A percentile compares a stretch with the other conserved stretches of the same genome.
phyloP scores from a whole-genome alignment of 2,888 invertebrate genomes.

The Mactromeris polynyma region DNA sequence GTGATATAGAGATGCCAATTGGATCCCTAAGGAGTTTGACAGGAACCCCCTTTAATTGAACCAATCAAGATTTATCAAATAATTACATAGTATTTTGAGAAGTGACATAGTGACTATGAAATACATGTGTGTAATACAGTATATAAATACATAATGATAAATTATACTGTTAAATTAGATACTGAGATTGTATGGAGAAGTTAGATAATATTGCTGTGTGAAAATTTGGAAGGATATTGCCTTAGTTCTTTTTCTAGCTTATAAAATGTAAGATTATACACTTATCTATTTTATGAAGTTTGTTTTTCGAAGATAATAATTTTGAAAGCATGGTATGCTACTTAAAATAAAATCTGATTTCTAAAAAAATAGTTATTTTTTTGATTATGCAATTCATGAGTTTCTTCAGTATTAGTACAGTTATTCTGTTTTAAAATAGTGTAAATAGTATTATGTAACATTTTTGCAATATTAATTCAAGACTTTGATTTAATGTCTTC shows the following conservation, averaged over 20 bases:
- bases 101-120: constrained; percentile 3
- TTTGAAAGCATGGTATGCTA: too few species aligned
- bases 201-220: neutral
- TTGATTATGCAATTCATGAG: too few species aligned
- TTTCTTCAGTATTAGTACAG: too few species aligned
- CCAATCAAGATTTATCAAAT: neutral
- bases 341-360: too few species aligned
- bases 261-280: too few species aligned
- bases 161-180: neutral
- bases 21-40: constrained; percentile 19
- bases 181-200: neutral
- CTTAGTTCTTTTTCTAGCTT: too few species aligned
- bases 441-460: too few species aligned
- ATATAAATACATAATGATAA: neutral
- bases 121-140: too few species aligned
- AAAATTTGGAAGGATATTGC: neutral
- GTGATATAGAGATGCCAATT: constrained; percentile 26
- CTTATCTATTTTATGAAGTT: too few species aligned
- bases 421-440: too few species aligned
- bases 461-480: neutral
- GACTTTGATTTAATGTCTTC: neutral
- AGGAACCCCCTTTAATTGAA: constrained; percentile 26
- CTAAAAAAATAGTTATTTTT: too few species aligned
- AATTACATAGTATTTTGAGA: neutral
- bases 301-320: too few species aligned